phyloP scores from a whole-genome alignment of 2,797 vertebrate genomes.

The Molothrus ater region DNA sequence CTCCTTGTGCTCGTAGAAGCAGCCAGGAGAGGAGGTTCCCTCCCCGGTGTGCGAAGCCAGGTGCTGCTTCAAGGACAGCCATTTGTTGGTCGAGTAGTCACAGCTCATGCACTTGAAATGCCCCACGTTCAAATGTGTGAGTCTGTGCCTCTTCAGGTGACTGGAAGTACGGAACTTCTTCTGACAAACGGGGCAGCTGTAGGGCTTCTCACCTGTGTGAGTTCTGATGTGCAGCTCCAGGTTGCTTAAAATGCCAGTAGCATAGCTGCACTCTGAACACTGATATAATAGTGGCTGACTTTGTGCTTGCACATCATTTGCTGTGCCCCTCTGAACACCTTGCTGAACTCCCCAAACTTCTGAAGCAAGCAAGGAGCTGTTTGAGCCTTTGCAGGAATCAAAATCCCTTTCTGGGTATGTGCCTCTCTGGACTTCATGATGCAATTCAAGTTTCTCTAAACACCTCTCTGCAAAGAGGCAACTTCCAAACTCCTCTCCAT shows the following conservation, averaged over 20 bases:
- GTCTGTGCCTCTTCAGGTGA: slow-evolving; percentile 45
- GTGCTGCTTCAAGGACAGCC: slow-evolving; percentile 44
- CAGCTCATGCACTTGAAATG: slow-evolving; percentile 35
- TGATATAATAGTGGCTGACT: background rate
- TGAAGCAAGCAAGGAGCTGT: background rate
- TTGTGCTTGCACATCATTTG: background rate
- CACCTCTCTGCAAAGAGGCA: background rate
- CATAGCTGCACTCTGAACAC: slow-evolving; percentile 28
- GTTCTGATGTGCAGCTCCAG: slow-evolving; percentile 36
- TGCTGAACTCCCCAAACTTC: background rate
- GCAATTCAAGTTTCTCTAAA: background rate
- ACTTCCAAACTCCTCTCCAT: background rate
- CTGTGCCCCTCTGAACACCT: background rate
- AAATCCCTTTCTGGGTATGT: background rate
- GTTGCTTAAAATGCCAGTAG: background rate
- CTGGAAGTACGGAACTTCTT: slow-evolving; percentile 56
- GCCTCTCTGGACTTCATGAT: background rate
- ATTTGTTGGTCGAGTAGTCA: slow-evolving; percentile 28
- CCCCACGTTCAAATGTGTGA: background rate
- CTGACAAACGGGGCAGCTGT: slow-evolving; percentile 30
- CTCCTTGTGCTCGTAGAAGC: background rate
- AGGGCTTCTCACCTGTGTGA: slow-evolving; percentile 61
- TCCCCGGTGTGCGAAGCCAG: background rate
- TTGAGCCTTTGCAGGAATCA: background rate
- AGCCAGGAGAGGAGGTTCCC: background rate